Evolutionary conservation across 2,888 invertebrate species (phyloP).

Genomic region (Thymelicus sylvestris): DNA sequence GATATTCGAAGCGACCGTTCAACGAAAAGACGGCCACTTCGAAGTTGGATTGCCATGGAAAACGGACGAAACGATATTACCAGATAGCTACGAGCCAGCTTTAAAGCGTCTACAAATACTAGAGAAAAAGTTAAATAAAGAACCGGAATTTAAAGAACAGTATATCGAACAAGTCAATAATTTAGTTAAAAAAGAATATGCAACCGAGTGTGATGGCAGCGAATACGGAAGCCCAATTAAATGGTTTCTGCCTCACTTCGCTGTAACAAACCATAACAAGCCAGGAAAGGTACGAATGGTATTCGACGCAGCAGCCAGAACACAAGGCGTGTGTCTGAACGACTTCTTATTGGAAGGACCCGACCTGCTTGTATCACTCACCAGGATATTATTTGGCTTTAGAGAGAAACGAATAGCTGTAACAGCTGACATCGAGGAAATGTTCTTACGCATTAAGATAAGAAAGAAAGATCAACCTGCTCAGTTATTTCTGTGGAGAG

Average conservation of each 20-base stretch:
- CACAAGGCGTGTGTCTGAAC: no score
- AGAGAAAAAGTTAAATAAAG: no score
- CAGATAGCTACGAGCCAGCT: no score
- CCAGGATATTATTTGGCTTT: slow-evolving; percentile 44
- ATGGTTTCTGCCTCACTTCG: slow-evolving; percentile 42
- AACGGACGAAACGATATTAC: no score
- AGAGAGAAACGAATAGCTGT: slow-evolving; percentile 39
- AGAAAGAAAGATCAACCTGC: slow-evolving; percentile 29
- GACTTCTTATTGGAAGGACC: slow-evolving; percentile 42
- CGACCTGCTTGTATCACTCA: slow-evolving; percentile 42
- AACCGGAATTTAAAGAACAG: no score
- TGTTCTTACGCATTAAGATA: slow-evolving; percentile 42
- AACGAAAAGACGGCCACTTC: no score
- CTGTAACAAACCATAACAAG: slow-evolving; percentile 40
- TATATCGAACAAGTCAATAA: no score
- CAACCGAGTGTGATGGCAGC: slow-evolving; percentile 11
- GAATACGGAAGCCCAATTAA: background rate
- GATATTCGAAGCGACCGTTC: no score
- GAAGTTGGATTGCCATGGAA: no score
- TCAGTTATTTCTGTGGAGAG: slow-evolving; percentile 33
- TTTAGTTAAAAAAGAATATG: slow-evolving; percentile 26
- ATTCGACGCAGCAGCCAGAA: slow-evolving; percentile 41
- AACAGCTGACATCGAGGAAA: slow-evolving; percentile 44
- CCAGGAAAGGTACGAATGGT: slow-evolving; percentile 40
- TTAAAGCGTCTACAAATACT: no score